These are phyloP conservation scores for Pristionchus pacificus DNA, from an alignment of 1,140 invertebrate species.

Conservation along the genomic window DNA sequence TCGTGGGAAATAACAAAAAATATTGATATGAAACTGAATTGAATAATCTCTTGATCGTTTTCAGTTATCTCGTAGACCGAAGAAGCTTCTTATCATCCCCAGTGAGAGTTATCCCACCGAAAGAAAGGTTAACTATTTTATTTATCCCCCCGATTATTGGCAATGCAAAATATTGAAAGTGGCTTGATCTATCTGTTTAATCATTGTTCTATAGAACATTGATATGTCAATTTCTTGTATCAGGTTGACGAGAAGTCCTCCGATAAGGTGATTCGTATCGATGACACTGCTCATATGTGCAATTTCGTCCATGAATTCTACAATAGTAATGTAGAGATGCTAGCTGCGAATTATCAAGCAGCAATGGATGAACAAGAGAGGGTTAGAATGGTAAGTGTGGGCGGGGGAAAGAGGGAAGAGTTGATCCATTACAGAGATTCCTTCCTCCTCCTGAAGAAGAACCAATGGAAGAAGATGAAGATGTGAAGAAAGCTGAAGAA, in stretches of 20 bases:
- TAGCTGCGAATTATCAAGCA: constrained; percentile 36
- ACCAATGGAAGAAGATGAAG: constrained; percentile 4
- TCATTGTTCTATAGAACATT: background rate
- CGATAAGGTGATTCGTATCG: constrained; percentile 40
- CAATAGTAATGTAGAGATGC: constrained; percentile 42
- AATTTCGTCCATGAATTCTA: constrained; percentile 57
- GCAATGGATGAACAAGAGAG: constrained; percentile 28
- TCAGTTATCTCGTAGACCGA: constrained; percentile 40
- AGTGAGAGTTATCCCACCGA: constrained; percentile 41
- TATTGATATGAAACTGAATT: no score
- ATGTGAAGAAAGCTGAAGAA: background rate
- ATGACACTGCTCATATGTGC: constrained; percentile 49
- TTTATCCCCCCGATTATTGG: background rate
- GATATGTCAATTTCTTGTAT: background rate
- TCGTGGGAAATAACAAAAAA: background rate
- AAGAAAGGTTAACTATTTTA: constrained; percentile 31
- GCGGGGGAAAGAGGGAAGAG: constrained; percentile 15
- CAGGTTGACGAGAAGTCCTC: constrained; percentile 3
- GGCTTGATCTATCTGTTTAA: background rate
- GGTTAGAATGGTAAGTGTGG: background rate
- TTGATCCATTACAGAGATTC: constrained; percentile 8
- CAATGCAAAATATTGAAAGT: background rate
- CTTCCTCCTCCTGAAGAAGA: background rate
- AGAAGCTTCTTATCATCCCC: constrained; percentile 44
- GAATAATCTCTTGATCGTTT: constrained; percentile 17